These are phyloP conservation scores for Chionis minor DNA, from an alignment of 2,113 vertebrate genomes.

Conservation along the genomic window DNA sequence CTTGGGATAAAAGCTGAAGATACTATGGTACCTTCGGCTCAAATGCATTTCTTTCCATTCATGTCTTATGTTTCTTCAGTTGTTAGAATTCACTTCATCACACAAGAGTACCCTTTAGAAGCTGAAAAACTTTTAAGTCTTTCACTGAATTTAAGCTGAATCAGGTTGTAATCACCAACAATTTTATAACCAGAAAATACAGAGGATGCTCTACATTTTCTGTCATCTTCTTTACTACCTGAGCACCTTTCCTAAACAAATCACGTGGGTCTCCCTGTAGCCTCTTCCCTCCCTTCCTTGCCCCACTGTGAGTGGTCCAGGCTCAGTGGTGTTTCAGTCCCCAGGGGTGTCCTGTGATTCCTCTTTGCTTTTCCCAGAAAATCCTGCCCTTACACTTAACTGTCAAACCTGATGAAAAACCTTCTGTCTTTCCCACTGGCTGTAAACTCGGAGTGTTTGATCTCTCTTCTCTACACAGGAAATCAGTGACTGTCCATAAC, in stretches of 20 bases:
- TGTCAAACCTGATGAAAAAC: not conserved
- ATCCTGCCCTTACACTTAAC: not conserved
- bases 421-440: not conserved
- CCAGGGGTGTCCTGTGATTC: not conserved
- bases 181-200: not conserved
- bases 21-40: not conserved
- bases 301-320: not conserved
- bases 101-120: not conserved
- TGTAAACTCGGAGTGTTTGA: not conserved
- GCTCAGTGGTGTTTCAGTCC: not conserved
- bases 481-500: not conserved
- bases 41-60: not conserved
- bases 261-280: not conserved
- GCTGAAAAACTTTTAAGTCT: not conserved
- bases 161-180: not conserved
- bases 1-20: not conserved
- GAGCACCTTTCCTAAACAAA: not conserved
- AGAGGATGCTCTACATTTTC: not conserved
- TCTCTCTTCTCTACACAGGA: not conserved
- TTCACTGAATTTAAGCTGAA: not conserved
- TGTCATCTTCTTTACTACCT: not conserved
- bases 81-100: not conserved
- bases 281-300: not conserved
- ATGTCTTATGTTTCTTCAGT: not conserved
- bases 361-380: not conserved